phyloP scores from a whole-genome alignment of 2,797 vertebrate species.

The Iguana delicatissima region DNA sequence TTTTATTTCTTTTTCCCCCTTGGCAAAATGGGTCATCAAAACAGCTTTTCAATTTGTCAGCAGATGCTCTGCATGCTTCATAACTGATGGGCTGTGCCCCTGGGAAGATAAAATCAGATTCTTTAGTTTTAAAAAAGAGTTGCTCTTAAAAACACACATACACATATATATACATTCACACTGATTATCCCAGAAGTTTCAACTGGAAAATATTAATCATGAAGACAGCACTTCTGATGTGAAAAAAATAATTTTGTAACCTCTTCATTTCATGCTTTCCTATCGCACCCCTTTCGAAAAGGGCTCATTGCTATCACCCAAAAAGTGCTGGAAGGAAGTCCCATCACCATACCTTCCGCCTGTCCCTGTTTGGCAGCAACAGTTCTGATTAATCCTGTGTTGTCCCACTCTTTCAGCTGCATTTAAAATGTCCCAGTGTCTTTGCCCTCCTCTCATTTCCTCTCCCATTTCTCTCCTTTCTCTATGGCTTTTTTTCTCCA shows the following conservation, averaged over 20 bases:
- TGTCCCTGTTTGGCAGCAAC: no score
- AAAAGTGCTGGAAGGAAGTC: no score
- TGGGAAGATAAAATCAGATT: constrained; percentile 46
- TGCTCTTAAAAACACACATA: constrained; percentile 28
- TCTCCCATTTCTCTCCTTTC: no score
- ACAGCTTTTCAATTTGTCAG: constrained; percentile 54
- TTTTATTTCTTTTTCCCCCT: constrained; percentile 22
- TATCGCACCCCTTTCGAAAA: not conserved
- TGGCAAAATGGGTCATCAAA: constrained; percentile 57
- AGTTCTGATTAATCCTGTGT: no score
- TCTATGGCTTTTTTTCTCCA: no score
- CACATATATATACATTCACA: not conserved
- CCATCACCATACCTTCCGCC: no score
- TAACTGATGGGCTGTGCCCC: constrained; percentile 27
- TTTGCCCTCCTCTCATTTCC: no score
- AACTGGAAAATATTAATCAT: constrained; percentile 25
- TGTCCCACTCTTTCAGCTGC: no score
- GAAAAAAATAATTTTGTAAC: not conserved
- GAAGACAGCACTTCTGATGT: constrained; percentile 17
- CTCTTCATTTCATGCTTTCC: not conserved
- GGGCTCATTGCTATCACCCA: not conserved
- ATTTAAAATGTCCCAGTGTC: no score
- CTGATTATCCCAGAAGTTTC: constrained; percentile 31
- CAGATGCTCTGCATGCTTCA: constrained; percentile 12
- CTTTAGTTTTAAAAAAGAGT: constrained; percentile 5